phyloP scores from a whole-genome alignment of 2,888 invertebrate genomes.

The Caenorhabditis imperialis region DNA sequence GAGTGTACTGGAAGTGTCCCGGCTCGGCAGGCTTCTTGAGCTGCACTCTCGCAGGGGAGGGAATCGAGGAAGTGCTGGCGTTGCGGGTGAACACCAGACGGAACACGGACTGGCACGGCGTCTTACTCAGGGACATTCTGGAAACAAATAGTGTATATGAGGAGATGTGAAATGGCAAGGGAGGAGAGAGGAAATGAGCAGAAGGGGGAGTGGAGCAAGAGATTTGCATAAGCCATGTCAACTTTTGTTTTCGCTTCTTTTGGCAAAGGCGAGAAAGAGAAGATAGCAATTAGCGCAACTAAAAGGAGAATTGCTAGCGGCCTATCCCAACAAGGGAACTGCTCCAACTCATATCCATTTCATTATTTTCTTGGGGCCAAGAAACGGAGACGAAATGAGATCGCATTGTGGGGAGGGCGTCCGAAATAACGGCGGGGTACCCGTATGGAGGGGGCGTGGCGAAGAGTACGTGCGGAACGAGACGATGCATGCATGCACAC shows the following conservation, averaged over 20 bases:
- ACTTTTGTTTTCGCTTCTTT: too few relatives aligned
- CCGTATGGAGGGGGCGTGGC: slow-evolving; percentile 12
- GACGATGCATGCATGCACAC: slow-evolving; percentile 47
- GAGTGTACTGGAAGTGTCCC: slow-evolving; percentile 57
- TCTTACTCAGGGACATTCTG: slow-evolving; percentile 51
- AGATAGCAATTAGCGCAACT: not conserved
- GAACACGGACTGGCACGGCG: slow-evolving; percentile 26
- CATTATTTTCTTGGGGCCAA: not conserved
- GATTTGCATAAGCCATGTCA: slow-evolving; percentile 28
- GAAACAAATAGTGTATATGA: slow-evolving; percentile 1
- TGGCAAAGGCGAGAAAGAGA: not conserved
- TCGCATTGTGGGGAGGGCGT: not conserved
- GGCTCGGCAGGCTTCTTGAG: slow-evolving; percentile 56
- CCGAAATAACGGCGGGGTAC: slow-evolving; percentile 2
- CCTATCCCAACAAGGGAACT: not conserved
- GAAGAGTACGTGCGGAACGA: slow-evolving; percentile 47
- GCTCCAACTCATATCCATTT: too few relatives aligned
- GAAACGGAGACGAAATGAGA: slow-evolving; percentile 7
- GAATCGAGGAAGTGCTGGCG: slow-evolving; percentile 35
- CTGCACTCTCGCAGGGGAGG: slow-evolving; percentile 52
- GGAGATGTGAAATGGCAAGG: slow-evolving; percentile 11
- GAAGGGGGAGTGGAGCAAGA: slow-evolving; percentile 2
- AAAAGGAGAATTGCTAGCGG: not conserved
- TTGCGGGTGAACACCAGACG: slow-evolving; percentile 45
- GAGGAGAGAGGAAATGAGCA: slow-evolving; percentile 16